Evolutionary conservation across 2,797 vertebrate species (phyloP).

Genomic region (Lycodopsis pacificus): DNA sequence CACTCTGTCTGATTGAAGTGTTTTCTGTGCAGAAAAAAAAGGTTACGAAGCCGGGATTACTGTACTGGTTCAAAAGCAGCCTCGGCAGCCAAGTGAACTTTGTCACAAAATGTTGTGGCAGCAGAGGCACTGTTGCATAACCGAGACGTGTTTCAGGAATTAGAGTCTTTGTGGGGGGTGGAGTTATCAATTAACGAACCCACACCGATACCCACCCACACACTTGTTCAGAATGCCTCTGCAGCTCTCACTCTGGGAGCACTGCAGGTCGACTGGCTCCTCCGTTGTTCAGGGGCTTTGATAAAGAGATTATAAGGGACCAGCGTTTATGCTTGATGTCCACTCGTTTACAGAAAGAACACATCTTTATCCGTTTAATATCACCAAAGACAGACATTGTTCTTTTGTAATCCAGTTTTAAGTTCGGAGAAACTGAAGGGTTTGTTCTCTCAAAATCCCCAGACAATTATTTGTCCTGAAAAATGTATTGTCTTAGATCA

Average conservation of each 20-base stretch:
- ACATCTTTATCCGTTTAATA: conserved; percentile 49
- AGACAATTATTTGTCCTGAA: conserved; percentile 26
- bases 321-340: conserved; percentile 58
- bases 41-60: not conserved
- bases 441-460: conserved; percentile 34
- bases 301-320: conserved; percentile 57
- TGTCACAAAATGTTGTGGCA: conserved; percentile 46
- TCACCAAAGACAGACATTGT: conserved; percentile 54
- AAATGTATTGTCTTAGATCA: conserved; percentile 20
- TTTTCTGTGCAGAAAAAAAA: not conserved
- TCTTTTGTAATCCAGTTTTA: conserved; percentile 53
- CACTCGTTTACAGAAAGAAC: conserved; percentile 51
- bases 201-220: conserved; percentile 52
- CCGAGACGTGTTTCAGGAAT: conserved; percentile 35
- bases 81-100: conserved; percentile 50
- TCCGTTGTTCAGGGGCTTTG: conserved; percentile 53
- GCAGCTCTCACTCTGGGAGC: conserved; percentile 32
- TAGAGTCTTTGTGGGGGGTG: conserved; percentile 61
- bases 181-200: conserved; percentile 68
- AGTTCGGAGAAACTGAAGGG: conserved; percentile 10
- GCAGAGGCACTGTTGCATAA: conserved; percentile 60
- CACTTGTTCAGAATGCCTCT: conserved; percentile 22
- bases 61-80: conserved; percentile 13
- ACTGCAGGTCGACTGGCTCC: conserved; percentile 41
- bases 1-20: not conserved